These are phyloP conservation scores for Penaeus monodon DNA, from an alignment of 2,888 invertebrate genomes.

Conservation along the genomic window DNA sequence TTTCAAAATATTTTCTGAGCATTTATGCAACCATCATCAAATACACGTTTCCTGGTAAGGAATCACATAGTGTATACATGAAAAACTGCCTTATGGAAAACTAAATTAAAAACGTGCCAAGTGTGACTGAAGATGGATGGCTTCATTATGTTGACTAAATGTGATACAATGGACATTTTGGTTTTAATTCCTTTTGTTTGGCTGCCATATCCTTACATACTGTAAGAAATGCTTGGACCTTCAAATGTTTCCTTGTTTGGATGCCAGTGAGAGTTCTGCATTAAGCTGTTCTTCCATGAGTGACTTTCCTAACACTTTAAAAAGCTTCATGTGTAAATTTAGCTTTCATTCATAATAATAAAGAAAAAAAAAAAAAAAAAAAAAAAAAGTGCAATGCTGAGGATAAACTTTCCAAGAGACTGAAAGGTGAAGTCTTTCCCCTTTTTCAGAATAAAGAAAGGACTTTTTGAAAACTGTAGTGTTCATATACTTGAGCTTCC, in stretches of 20 bases:
- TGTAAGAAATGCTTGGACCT: no score
- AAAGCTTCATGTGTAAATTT: conserved; percentile 1
- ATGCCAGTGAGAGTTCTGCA: conserved; percentile 22
- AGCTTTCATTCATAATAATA: conserved; percentile 2
- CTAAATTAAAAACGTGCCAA: conserved; percentile 46
- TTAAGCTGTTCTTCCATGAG: conserved; percentile 46
- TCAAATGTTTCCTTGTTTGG: not conserved
- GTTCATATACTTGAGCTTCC: conserved; percentile 58
- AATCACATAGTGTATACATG: conserved; percentile 40
- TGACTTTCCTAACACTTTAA: conserved; percentile 19
- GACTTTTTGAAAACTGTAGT: conserved; percentile 18
- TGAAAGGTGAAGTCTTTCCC: conserved; percentile 39
- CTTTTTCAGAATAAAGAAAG: conserved; percentile 41
- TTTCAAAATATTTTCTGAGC: conserved; percentile 20
- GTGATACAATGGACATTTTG: no score
- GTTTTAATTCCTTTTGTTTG: no score
- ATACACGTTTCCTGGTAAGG: conserved; percentile 11
- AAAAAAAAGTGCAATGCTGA: conserved; percentile 17
- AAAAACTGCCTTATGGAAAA: conserved; percentile 51
- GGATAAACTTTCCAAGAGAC: conserved; percentile 17
- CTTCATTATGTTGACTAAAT: conserved; percentile 18
- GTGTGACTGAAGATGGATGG: conserved; percentile 39
- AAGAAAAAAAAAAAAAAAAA: not conserved
- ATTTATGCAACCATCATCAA: not conserved
- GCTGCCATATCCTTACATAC: no score